Conservation (phyloP, 1,140 invertebrate genomes). For the Cotesia vestalis region DNA sequence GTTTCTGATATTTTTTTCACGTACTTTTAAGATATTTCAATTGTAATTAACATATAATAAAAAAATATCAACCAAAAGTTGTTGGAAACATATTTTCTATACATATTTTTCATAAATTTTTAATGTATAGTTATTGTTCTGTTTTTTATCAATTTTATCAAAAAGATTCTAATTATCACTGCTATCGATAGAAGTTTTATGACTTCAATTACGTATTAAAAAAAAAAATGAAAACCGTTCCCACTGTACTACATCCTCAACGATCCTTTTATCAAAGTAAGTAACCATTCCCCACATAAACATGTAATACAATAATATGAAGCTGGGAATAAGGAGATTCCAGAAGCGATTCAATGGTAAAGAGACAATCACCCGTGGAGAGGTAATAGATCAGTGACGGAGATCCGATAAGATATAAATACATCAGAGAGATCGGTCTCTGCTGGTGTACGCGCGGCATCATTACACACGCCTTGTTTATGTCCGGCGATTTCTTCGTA, state of each 20-base stretch:
- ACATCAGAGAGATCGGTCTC: conserved; percentile 20
- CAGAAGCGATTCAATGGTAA: conserved; percentile 32
- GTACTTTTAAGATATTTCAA: too few species aligned
- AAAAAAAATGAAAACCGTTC: not conserved
- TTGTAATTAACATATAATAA: too few species aligned
- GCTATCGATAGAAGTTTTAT: too few species aligned
- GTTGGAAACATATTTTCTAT: too few species aligned
- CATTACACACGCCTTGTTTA: conserved; percentile 29
- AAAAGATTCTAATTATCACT: too few species aligned
- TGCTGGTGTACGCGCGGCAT: conserved; percentile 13
- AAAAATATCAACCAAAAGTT: too few species aligned
- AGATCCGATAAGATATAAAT: conserved; percentile 38
- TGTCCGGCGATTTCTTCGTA: conserved; percentile 9
- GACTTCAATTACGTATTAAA: not conserved
- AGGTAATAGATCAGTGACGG: conserved; percentile 34
- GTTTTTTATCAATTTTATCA: too few species aligned
- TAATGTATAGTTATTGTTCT: too few species aligned
- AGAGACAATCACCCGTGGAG: conserved; percentile 32
- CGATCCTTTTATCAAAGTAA: too few species aligned
- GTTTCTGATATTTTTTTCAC: too few species aligned
- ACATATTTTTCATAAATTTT: too few species aligned
- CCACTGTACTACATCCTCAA: too few species aligned
- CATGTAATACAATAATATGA: conserved; percentile 15
- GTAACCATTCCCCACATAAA: not conserved
- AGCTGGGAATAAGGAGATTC: not conserved